Evolutionary conservation across 2,797 vertebrate species (phyloP), one percentile per base, ranked within the genome.

Genomic region (Sebastes kiyomatsui): DNA sequence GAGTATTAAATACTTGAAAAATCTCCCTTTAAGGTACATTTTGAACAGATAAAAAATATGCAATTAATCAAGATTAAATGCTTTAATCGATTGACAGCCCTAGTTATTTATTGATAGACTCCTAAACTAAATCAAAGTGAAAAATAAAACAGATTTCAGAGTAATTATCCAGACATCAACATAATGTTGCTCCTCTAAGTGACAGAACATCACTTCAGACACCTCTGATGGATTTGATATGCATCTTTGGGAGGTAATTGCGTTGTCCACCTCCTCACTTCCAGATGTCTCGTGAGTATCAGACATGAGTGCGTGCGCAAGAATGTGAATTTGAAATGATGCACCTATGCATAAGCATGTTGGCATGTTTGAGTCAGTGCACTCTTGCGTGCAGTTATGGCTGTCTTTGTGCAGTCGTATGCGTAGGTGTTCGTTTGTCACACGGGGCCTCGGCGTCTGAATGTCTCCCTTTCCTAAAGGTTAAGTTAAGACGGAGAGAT

Each of bases 401-500:
- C 85, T 66, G 79, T 67, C 30, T 74, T 68, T 78, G 33, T 65
- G 23, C 27, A 18, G 32, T 60, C 35, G 4, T 67, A 33, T 65
- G 68, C n/a, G 56, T 87, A 87, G 76, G 85, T 64, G 82, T 88
- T 84, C 66, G 28, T 88, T 90, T 89, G 93, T 90, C 92, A 92
- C 89, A 76, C 54, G 7, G 59, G 14, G 64, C 59, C 77, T 73
- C 25, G 95, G 95, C 95, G 95, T 95, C 94, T 89, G 81, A 27
- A 75, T 93, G 95, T 96, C 93, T 96, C 93, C 67, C 25, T 91
- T 77, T 91, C 89, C 78, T 70, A 88, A 91, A 94, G 91, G 90
- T 93, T 87, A 87, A 83, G 88, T 75, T 91, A 89, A 92, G 84
- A 88, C 65, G 22, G 75, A 82, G 23, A 93, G 92, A 95, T 96